Percentiles rank a stretch among this genome's conserved stretches.
These are phyloP conservation scores for Cynodonichthys magdalenae DNA, from an alignment of 2,797 vertebrate genomes.

Conservation along the genomic window DNA sequence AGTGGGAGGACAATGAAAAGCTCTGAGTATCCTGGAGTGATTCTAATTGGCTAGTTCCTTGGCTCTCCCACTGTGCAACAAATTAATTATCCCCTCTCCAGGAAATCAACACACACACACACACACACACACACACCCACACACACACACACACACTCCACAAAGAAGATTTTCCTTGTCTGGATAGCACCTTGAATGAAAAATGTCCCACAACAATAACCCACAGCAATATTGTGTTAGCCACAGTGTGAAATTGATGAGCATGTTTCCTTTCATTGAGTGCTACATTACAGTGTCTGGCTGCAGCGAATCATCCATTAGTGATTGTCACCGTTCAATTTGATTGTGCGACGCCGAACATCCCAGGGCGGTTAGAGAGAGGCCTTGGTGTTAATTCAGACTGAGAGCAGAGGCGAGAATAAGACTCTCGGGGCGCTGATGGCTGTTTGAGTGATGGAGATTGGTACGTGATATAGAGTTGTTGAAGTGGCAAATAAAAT, in stretches of 20 bases:
- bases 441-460: constrained; percentile 68
- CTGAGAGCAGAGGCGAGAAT: constrained; percentile 60
- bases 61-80: constrained; percentile 72
- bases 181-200: constrained; percentile 77
- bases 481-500: constrained; percentile 63
- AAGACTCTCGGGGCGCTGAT: constrained; percentile 65
- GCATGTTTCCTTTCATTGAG: constrained; percentile 80
- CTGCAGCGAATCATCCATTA: constrained; percentile 77
- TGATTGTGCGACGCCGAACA: constrained; percentile 70
- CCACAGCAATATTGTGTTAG: constrained; percentile 80
- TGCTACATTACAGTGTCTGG: constrained; percentile 74
- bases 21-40: constrained; percentile 67
- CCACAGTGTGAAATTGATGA: constrained; percentile 81
- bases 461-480: constrained; percentile 65
- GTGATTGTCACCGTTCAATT: constrained; percentile 80
- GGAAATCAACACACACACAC: constrained; percentile 61
- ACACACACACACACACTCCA: constrained; percentile 37
- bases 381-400: constrained; percentile 75
- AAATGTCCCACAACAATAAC: constrained; percentile 79
- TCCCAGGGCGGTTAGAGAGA: constrained; percentile 74
- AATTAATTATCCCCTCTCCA: constrained; percentile 79
- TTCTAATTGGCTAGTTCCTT: constrained; percentile 72
- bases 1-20: constrained; percentile 68
- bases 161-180: constrained; percentile 59
- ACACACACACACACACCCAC: constrained; percentile 4